phyloP scores from a whole-genome alignment of 2,888 invertebrate genomes.

The Nebria brevicollis region DNA sequence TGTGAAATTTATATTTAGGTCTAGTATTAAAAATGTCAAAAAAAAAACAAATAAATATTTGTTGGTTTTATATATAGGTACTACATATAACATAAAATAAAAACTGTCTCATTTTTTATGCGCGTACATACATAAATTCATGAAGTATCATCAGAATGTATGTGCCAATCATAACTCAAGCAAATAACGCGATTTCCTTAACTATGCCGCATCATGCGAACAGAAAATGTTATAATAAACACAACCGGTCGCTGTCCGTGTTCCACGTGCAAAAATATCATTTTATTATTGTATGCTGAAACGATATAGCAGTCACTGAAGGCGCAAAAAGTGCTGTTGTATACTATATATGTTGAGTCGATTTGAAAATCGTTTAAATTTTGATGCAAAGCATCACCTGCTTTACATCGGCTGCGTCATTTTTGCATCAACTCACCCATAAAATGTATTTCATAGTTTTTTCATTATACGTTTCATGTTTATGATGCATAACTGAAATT shows the following conservation, averaged over 20 bases:
- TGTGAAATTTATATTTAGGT: background rate
- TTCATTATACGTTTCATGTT: background rate
- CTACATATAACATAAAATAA: background rate
- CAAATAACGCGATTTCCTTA: conserved; percentile 44
- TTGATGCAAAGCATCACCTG: background rate
- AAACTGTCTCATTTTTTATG: background rate
- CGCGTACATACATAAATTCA: background rate
- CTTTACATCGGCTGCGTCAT: background rate
- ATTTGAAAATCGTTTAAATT: background rate
- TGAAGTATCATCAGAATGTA: background rate
- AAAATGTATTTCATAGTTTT: background rate
- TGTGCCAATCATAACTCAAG: conserved; percentile 31
- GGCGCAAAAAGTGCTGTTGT: background rate
- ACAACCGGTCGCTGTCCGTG: conserved; percentile 48
- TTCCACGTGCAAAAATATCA: background rate
- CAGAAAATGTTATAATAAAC: conserved; percentile 53
- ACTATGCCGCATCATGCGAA: conserved; percentile 51
- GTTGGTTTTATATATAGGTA: background rate
- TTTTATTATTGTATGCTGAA: too few relatives aligned
- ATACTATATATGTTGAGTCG: background rate
- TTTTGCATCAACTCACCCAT: background rate
- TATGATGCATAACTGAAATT: background rate
- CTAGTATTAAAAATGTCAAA: background rate
- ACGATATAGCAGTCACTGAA: too few relatives aligned
- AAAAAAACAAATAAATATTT: background rate